These are phyloP conservation scores for Cotesia glomerata DNA, from an alignment of 1,140 invertebrate genomes.

Conservation along the genomic window DNA sequence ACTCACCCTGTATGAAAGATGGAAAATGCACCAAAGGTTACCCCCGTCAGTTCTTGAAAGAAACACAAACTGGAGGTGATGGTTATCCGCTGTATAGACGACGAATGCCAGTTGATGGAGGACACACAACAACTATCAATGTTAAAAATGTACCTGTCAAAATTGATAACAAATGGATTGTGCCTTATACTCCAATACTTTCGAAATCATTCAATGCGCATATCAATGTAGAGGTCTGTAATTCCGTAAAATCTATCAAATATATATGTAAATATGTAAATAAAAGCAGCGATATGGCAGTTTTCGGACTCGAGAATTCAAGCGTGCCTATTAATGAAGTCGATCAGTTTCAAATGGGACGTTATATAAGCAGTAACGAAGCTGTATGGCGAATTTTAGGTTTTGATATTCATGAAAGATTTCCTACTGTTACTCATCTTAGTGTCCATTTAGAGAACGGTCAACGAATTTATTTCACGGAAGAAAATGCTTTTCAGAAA, in stretches of 20 bases:
- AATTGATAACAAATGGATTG: constrained; percentile 63
- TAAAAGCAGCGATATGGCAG: not conserved
- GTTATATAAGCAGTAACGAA: too few relatives aligned
- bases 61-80: constrained; percentile 49
- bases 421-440: too few relatives aligned
- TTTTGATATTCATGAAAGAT: too few relatives aligned
- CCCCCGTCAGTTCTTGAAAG: constrained; percentile 45
- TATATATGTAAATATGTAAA: constrained; percentile 12
- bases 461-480: too few relatives aligned
- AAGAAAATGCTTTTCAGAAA: too few relatives aligned
- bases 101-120: constrained; percentile 28
- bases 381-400: too few relatives aligned
- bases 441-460: too few relatives aligned
- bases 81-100: constrained; percentile 52
- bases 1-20: constrained; percentile 62
- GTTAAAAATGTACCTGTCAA: not conserved
- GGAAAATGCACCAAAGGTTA: constrained; percentile 60
- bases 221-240: constrained; percentile 46
- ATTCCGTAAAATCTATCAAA: constrained; percentile 31
- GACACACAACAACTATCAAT: constrained; percentile 28
- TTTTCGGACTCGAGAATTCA: not conserved
- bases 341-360: too few relatives aligned
- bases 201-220: constrained; percentile 58
- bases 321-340: too few relatives aligned
- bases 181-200: constrained; percentile 64